Evolutionary conservation across 2,888 invertebrate genomes (phyloP).

Genomic region (Agrochola lychnidis): DNA sequence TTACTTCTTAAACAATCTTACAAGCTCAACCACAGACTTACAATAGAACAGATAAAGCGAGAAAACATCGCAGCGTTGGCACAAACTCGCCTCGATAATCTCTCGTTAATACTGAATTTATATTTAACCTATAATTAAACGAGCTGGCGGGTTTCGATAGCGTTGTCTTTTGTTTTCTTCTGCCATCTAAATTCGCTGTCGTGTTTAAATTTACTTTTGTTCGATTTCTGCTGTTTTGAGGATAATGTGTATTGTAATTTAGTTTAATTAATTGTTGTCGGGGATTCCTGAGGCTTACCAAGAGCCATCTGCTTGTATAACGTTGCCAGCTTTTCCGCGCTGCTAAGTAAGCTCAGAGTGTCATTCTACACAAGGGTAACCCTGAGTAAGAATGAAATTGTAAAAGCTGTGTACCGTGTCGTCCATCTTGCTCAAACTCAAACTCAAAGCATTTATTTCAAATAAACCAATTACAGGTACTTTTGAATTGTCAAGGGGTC

Average conservation of each 20-base stretch:
- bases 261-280: conserved; percentile 26
- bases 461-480: too few species aligned
- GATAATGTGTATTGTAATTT: conserved; percentile 48
- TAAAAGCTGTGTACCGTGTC: too few species aligned
- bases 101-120: conserved; percentile 70
- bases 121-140: conserved; percentile 77
- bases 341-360: too few species aligned
- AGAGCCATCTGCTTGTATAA: conserved; percentile 7
- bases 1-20: conserved; percentile 59
- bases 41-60: conserved; percentile 62
- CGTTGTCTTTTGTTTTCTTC: conserved; percentile 70
- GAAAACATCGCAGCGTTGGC: conserved; percentile 46
- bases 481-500: too few species aligned
- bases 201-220: conserved; percentile 66
- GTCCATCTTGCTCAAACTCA: too few species aligned
- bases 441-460: too few species aligned
- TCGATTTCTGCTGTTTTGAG: conserved; percentile 61
- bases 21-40: conserved; percentile 61
- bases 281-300: neutral
- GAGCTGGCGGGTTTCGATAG: conserved; percentile 67
- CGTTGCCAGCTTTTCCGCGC: too few species aligned
- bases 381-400: too few species aligned
- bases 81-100: conserved; percentile 67
- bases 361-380: too few species aligned
- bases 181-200: conserved; percentile 70